phyloP scores from a whole-genome alignment of 2,888 invertebrate species.

The Aethes cnicana region DNA sequence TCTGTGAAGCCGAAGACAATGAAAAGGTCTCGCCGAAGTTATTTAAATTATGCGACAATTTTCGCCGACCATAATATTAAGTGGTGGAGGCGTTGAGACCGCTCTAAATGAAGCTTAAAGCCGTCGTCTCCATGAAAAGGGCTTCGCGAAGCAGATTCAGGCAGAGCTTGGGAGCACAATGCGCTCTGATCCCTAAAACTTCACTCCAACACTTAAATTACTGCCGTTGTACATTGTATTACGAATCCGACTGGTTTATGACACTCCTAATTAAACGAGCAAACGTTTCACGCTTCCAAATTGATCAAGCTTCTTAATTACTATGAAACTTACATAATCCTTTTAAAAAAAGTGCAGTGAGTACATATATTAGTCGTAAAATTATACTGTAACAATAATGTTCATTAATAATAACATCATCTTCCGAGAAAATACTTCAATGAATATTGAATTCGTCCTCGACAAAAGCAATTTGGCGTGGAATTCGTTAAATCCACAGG shows the following conservation, averaged over 20 bases:
- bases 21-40: constrained; percentile 64
- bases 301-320: constrained; percentile 15
- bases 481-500: constrained; percentile 38
- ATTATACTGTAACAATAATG: neutral
- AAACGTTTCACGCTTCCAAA: constrained; percentile 51
- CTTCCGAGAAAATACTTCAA: neutral
- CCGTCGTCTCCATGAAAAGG: constrained; percentile 65
- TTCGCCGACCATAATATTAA: constrained; percentile 70
- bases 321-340: neutral
- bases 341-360: neutral
- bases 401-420: neutral
- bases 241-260: constrained; percentile 63
- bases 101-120: constrained; percentile 77
- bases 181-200: constrained; percentile 55
- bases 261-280: constrained; percentile 65
- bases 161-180: constrained; percentile 64
- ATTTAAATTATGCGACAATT: constrained; percentile 79
- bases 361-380: neutral
- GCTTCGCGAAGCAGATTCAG: constrained; percentile 74
- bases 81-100: constrained; percentile 66
- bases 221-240: constrained; percentile 73
- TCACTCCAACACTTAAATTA: constrained; percentile 57
- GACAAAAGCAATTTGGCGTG: constrained; percentile 35
- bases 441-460: constrained; percentile 24
- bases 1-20: constrained; percentile 62